Percentiles rank a stretch among this genome's conserved stretches.
These are phyloP conservation scores for Pseudolycoriella hygida DNA, from an alignment of 2,888 invertebrate genomes.

Conservation along the genomic window DNA sequence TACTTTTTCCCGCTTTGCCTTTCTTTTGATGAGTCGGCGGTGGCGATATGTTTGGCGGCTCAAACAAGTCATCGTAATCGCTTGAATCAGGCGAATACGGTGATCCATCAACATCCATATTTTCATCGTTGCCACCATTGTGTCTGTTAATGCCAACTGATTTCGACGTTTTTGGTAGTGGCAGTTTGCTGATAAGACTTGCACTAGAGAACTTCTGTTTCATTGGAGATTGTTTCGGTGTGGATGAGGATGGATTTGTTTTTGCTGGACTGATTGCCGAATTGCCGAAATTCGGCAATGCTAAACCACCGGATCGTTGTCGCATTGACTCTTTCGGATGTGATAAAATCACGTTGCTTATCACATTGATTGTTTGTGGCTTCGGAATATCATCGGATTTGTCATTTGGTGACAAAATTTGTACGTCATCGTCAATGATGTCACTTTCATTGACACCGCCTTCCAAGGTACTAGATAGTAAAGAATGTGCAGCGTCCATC, in stretches of 20 bases:
- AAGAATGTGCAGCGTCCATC: conserved; percentile 19
- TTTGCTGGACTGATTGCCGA: conserved; percentile 13
- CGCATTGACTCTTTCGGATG: conserved; percentile 8
- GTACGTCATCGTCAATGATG: conserved; percentile 1
- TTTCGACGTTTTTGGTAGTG: conserved; percentile 16
- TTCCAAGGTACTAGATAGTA: conserved; percentile 4
- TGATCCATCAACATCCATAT: conserved; percentile 51
- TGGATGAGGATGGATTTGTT: conserved; percentile 15
- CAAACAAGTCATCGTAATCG: conserved; percentile 74
- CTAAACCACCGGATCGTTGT: no score
- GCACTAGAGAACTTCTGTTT: background rate
- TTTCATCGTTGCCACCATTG: conserved; percentile 30
- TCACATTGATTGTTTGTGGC: conserved; percentile 3
- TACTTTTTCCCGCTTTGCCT: background rate
- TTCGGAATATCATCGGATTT: background rate
- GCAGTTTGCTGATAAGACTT: conserved; percentile 11
- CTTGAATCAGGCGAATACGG: conserved; percentile 83
- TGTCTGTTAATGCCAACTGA: conserved; percentile 11
- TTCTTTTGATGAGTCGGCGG: background rate
- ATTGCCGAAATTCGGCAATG: no score
- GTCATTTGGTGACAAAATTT: conserved; percentile 1
- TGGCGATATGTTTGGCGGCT: conserved; percentile 38
- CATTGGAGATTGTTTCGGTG: conserved; percentile 3
- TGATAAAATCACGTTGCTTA: conserved; percentile 7
- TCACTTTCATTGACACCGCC: conserved; percentile 1